Evolutionary conservation across 2,113 vertebrate species (phyloP).

Genomic region (Callorhinus ursinus): DNA sequence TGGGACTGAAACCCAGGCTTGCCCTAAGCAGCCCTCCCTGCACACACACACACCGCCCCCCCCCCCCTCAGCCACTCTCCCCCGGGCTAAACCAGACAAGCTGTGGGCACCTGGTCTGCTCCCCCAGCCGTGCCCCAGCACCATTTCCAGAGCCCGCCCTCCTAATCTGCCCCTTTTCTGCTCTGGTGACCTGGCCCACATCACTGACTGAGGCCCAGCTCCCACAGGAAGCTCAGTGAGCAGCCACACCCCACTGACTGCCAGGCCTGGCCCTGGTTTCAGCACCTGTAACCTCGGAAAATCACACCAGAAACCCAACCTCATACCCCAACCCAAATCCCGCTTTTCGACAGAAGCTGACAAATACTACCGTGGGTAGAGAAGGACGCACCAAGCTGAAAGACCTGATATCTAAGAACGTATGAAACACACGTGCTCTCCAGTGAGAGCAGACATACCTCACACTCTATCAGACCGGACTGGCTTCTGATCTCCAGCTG

Average conservation of each 20-base stretch:
- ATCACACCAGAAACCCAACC: slow-evolving; percentile 47
- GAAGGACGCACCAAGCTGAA: not conserved
- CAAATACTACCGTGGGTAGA: not conserved
- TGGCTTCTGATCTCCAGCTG: too few relatives aligned
- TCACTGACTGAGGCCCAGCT: not conserved
- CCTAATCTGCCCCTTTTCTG: not conserved
- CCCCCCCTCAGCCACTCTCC: accelerated
- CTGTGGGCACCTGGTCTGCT: not conserved
- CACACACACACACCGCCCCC: too few relatives aligned
- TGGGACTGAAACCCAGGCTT: not conserved
- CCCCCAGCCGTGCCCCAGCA: accelerated
- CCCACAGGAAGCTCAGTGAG: slow-evolving; percentile 42
- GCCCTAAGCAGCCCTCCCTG: too few relatives aligned
- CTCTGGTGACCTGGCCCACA: not conserved
- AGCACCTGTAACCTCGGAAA: slow-evolving; percentile 50
- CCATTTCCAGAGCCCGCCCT: not conserved
- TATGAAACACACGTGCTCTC: accelerated
- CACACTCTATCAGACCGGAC: accelerated
- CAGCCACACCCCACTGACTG: slow-evolving; percentile 6
- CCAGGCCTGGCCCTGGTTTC: not conserved
- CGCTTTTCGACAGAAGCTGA: not conserved
- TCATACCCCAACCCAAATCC: slow-evolving; percentile 38
- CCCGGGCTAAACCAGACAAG: not conserved
- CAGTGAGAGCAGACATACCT: accelerated
- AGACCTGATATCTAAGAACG: not conserved